These are phyloP conservation scores for Avahi laniger DNA, from an alignment of 2,797 vertebrate species.

Conservation along the genomic window DNA sequence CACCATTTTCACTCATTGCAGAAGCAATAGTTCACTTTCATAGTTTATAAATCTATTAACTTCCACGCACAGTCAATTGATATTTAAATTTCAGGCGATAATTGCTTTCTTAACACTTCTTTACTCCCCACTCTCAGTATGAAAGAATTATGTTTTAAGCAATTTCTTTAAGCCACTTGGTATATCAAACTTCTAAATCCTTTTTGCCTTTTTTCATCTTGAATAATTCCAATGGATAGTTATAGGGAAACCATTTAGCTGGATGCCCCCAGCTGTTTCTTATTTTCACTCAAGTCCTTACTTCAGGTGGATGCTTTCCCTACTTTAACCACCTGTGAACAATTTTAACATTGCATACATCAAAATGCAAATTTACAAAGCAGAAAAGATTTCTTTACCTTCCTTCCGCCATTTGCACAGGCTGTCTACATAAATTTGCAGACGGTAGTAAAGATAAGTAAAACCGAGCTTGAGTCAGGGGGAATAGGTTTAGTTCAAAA, in stretches of 20 bases:
- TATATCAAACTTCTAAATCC: conserved; percentile 44
- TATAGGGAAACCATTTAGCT: conserved; percentile 6
- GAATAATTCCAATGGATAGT: conserved; percentile 25
- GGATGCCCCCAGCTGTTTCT: conserved; percentile 44
- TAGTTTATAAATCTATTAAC: conserved; percentile 48
- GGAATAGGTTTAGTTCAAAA: conserved; percentile 36
- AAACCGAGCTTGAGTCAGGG: conserved; percentile 5
- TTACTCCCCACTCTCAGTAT: conserved; percentile 3
- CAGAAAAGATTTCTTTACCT: conserved; percentile 34
- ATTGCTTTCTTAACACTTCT: conserved; percentile 69
- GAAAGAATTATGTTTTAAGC: conserved; percentile 57
- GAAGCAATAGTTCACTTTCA: conserved; percentile 25
- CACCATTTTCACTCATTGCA: background rate
- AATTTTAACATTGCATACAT: conserved; percentile 34
- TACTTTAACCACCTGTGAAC: conserved; percentile 34
- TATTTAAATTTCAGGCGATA: conserved; percentile 71
- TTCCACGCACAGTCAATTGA: conserved; percentile 20
- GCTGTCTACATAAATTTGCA: conserved; percentile 21
- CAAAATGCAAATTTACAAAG: conserved; percentile 65
- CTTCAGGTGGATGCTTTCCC: conserved; percentile 10
- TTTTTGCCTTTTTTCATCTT: conserved; percentile 29
- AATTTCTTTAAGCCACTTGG: conserved; percentile 33
- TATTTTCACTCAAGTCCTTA: conserved; percentile 58
- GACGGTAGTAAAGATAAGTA: conserved; percentile 35
- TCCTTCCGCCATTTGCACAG: background rate